Base-by-base conservation (phyloP, 2,113 vertebrate genomes). In the Dromaius novaehollandiae region DNA sequence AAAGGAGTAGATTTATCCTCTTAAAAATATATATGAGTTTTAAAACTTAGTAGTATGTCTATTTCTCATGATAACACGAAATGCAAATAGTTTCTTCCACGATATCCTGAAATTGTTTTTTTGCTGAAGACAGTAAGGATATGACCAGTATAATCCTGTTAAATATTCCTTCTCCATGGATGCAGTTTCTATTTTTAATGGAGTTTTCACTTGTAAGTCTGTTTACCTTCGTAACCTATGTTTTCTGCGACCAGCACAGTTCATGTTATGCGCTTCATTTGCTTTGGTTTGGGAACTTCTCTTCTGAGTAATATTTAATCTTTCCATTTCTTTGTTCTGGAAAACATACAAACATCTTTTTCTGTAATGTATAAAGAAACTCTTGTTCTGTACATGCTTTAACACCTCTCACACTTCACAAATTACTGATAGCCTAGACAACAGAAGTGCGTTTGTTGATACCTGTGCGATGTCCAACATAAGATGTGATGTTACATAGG, bases 1-100 rank as follows among this genome's bases (percentile, higher is more conserved):
- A 64, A 80, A 66, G 20, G 28, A 24, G 20, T 24, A n/a, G 61
- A 6, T 19, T 89, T 64, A 15, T 51, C 5, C n/a, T 32, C 28
- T 69, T 79, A 65, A 78, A 93, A 89, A 66, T 46, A 22, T 12
- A 53, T 88, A n/a, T 61, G 44, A 84, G 46, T 32, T 79, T 70
- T 70, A 20, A 78, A 77, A 82, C 13, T 34, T 10, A 53, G 9
- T 22, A 30, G 3, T 46, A 13, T 12, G 26, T 20, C 24, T 20
- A 9, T 73, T 90, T 86, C 40, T 32, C 0, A 1, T 7, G 3
- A 53, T 38, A 38, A 30, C 15, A 6, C 12, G 34, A n/a, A 81
- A 11, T 11, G 24, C 32, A n/a, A 2, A 3, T 25, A 3, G 1
- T 63, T 89, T 82, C 11, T 4, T n/a, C 53, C 26, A 3, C 53